These are phyloP conservation scores for Hirundo rustica DNA, from an alignment of 2,797 vertebrate genomes.

Conservation along the genomic window DNA sequence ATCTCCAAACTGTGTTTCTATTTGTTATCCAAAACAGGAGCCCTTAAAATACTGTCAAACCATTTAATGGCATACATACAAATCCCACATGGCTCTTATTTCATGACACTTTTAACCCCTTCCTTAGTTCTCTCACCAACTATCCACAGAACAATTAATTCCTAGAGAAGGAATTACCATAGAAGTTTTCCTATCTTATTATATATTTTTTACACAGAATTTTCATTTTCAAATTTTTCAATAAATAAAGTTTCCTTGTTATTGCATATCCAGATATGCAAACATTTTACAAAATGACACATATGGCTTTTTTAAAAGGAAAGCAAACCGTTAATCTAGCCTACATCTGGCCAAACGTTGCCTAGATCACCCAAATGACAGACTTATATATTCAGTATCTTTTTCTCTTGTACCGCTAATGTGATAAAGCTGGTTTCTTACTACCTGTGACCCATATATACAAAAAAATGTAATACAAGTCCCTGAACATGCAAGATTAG, in stretches of 20 bases:
- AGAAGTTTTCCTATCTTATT: background rate
- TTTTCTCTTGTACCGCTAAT: background rate
- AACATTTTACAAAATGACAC: background rate
- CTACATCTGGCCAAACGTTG: background rate
- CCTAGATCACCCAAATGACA: background rate
- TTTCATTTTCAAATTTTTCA: background rate
- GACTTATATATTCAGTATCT: background rate
- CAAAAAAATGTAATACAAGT: background rate
- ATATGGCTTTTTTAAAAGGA: background rate
- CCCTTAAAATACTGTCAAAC: slow-evolving; percentile 9
- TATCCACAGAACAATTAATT: background rate
- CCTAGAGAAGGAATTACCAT: background rate
- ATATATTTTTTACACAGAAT: background rate
- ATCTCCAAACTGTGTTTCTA: slow-evolving; percentile 21
- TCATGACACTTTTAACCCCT: background rate
- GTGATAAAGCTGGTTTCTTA: background rate
- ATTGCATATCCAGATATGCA: background rate
- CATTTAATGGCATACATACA: background rate
- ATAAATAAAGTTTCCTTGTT: background rate
- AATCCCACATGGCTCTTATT: background rate
- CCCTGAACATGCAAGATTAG: background rate
- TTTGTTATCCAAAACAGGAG: slow-evolving; percentile 42
- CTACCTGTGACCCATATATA: background rate
- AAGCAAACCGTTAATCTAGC: background rate
- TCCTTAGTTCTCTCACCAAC: background rate